Evolutionary conservation across 1,140 invertebrate species (phyloP), one percentile per base, ranked within the genome.

Genomic region (Lethrus apterus): DNA sequence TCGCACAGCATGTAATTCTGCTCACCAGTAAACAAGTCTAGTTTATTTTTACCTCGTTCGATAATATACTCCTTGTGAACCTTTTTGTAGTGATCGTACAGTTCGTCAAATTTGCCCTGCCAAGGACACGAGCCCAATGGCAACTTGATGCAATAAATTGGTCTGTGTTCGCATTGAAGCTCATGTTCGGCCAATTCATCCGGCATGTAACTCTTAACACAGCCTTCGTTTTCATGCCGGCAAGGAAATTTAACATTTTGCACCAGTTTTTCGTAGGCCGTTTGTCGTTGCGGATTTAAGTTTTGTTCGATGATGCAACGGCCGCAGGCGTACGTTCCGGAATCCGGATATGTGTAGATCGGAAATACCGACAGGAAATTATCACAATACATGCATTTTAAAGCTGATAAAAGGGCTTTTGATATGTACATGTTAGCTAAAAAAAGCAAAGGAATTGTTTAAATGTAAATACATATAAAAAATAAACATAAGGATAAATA

Each of bases 181-280:
- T 59, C 57, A 29, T 59, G 57, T 13, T 32, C 19, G 35, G 44
- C 26, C 21, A 59, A 19, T 32, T 48, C 49, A n/a, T 21, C 9
- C 4, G 57, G 52, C 8, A 35, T 40, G 1, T 52, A 7, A 3
- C 48, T 35, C 23, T 48, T 32, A 14, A 46, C 18, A 19, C 57
- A 59, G 13, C 57, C 57, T 30, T 42, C 43, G 1, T 13, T 30
- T 11, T 23, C 13, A 34, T 50, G 34, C 8, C 23, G 23, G 30
- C 57, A 59, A 3, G 57, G 45, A 35, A 59, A 59, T 17, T 42
- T 24, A 15, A 42, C 17, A 26, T 42, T 7, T 26, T 42, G 10
- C 7, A 21, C 24, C 17, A 42, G 21, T 29, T 24, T 9, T 42
- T 42, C 40, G 24, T 30, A 42, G 4, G 29, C 15, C 5, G 17